These are phyloP conservation scores for Orthosia gracilis DNA, from an alignment of 2,888 invertebrate genomes.

Conservation along the genomic window DNA sequence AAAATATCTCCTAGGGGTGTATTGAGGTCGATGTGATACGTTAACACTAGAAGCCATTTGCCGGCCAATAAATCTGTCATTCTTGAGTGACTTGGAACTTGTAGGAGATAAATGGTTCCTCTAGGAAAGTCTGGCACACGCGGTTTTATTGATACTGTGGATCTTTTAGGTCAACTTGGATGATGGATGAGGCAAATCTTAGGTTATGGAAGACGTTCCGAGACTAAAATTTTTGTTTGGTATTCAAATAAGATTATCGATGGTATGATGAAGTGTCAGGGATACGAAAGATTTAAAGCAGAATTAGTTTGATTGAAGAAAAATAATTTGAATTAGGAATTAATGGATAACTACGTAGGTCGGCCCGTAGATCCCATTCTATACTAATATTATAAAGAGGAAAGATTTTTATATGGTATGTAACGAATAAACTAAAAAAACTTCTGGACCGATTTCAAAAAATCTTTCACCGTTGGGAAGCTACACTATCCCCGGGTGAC, in stretches of 20 bases:
- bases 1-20: constrained; percentile 37
- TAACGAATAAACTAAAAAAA: too few species aligned
- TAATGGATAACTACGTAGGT: too few species aligned
- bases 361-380: too few species aligned
- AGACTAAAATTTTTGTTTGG: not conserved
- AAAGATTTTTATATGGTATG: too few species aligned
- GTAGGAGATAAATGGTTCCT: constrained; percentile 54
- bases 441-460: too few species aligned
- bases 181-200: constrained; percentile 41
- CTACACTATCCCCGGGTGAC: too few species aligned
- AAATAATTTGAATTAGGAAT: not conserved
- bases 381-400: too few species aligned
- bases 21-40: constrained; percentile 55
- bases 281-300: not conserved
- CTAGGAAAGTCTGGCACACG: constrained; percentile 7
- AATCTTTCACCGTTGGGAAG: too few species aligned
- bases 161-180: constrained; percentile 11
- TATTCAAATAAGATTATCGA: constrained; percentile 11
- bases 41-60: constrained; percentile 54
- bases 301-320: not conserved
- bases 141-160: constrained; percentile 34
- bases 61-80: constrained; percentile 64
- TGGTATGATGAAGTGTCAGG: not conserved
- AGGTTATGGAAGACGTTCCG: not conserved
- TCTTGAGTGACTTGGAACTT: constrained; percentile 46